A percentile compares a stretch with the other conserved stretches of the same genome.
These are phyloP conservation scores for Brachionus rotundiformis DNA, from an alignment of 1,140 invertebrate genomes.

Conservation along the genomic window DNA sequence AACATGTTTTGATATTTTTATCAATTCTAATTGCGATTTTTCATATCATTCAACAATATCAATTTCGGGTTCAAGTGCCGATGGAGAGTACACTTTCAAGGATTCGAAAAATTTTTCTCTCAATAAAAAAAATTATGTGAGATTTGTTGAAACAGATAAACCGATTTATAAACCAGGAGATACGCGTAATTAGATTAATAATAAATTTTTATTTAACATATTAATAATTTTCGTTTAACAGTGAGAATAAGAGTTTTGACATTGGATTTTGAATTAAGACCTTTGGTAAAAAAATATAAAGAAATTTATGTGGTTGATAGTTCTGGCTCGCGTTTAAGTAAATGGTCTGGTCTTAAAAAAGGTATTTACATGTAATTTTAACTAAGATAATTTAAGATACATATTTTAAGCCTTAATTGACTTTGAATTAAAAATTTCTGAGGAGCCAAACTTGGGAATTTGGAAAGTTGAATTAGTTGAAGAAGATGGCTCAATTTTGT, in stretches of 20 bases:
- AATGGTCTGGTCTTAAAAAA: background rate
- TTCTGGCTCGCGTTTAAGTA: background rate
- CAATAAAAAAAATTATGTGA: background rate
- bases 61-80: background rate
- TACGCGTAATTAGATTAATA: too few relatives aligned
- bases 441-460: slow-evolving; percentile 26
- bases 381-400: too few relatives aligned
- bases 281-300: background rate
- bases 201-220: too few relatives aligned
- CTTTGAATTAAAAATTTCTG: background rate
- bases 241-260: slow-evolving; percentile 38
- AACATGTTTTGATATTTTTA: background rate
- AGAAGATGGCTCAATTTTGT: background rate
- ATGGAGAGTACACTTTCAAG: background rate
- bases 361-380: background rate
- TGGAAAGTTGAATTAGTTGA: slow-evolving; percentile 38
- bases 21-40: background rate
- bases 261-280: background rate
- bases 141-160: slow-evolving; percentile 48
- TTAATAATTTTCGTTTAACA: slow-evolving; percentile 4
- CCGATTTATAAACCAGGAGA: slow-evolving; percentile 47
- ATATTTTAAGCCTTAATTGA: slow-evolving; percentile 18
- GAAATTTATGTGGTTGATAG: slow-evolving; percentile 1
- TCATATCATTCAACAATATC: background rate
- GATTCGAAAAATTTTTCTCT: slow-evolving; percentile 22